Conservation (phyloP, 2,113 vertebrate genomes). For the Dissostichus mawsoni region DNA sequence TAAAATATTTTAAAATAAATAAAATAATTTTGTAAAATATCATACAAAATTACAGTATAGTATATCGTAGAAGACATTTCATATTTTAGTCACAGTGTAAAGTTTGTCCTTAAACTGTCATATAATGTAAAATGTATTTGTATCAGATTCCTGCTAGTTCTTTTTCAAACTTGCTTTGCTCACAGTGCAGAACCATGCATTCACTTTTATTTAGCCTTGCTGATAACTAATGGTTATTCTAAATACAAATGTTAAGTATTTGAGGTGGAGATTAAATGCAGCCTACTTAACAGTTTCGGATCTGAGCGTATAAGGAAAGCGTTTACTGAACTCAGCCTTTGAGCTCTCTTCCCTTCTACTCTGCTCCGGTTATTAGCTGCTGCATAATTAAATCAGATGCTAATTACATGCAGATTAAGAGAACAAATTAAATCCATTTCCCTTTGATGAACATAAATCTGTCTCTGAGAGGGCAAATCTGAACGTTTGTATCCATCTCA, state of each 20-base stretch:
- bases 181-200: too few relatives aligned
- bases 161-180: too few relatives aligned
- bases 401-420: conserved; percentile 30
- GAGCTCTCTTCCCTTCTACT: neutral
- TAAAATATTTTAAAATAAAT: too few relatives aligned
- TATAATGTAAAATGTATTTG: too few relatives aligned
- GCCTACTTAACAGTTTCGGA: neutral
- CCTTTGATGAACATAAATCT: conserved; percentile 25
- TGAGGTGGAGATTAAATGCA: too few relatives aligned
- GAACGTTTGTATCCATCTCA: neutral
- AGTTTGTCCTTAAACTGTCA: neutral
- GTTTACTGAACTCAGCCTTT: neutral
- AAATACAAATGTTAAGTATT: too few relatives aligned
- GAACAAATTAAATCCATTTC: conserved; percentile 36
- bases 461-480: neutral
- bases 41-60: neutral
- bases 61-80: neutral
- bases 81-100: neutral
- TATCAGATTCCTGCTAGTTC: too few relatives aligned
- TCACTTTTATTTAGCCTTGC: too few relatives aligned
- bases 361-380: conserved; percentile 11
- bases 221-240: too few relatives aligned
- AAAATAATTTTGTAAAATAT: too few relatives aligned
- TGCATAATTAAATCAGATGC: conserved; percentile 37
- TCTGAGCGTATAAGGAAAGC: neutral